These are phyloP conservation scores for Brachystomella parvula DNA, from an alignment of 1,140 invertebrate species.

Conservation along the genomic window DNA sequence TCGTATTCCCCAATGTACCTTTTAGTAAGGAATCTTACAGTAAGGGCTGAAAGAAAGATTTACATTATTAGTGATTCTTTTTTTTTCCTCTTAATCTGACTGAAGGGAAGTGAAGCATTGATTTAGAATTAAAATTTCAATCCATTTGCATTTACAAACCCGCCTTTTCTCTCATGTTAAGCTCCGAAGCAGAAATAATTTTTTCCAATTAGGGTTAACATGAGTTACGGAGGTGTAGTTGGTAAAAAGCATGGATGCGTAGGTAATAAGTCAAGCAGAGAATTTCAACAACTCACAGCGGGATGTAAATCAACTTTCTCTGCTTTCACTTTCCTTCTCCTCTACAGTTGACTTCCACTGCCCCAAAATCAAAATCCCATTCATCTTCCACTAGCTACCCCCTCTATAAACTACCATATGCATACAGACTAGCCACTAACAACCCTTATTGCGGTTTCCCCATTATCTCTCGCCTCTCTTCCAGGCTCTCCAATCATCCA, in stretches of 20 bases:
- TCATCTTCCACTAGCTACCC: conserved; percentile 13
- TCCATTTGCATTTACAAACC: background rate
- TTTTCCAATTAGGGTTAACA: background rate
- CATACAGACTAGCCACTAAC: background rate
- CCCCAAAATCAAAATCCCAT: conserved; percentile 22
- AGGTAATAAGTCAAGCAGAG: background rate
- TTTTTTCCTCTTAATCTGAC: background rate
- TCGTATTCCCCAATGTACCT: conserved; percentile 90
- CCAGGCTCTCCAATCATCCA: background rate
- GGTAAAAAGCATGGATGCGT: background rate
- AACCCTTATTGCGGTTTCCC: background rate
- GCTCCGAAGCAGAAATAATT: background rate
- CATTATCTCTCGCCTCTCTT: background rate
- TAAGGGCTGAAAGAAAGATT: conserved; percentile 57
- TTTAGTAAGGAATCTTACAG: conserved; percentile 78
- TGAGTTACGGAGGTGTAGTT: background rate
- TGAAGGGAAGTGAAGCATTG: no score
- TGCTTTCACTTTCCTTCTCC: conserved; percentile 16
- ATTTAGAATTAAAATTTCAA: no score
- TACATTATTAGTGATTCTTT: conserved; percentile 17
- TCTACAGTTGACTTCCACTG: conserved; percentile 24
- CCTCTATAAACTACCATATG: background rate
- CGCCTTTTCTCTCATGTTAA: background rate
- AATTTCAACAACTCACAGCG: background rate
- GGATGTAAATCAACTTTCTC: background rate